Percentiles rank a stretch among this genome's conserved stretches.
Evolutionary conservation across 2,797 vertebrate genomes (phyloP).

Genomic region (Ptychadena robeensis): DNA sequence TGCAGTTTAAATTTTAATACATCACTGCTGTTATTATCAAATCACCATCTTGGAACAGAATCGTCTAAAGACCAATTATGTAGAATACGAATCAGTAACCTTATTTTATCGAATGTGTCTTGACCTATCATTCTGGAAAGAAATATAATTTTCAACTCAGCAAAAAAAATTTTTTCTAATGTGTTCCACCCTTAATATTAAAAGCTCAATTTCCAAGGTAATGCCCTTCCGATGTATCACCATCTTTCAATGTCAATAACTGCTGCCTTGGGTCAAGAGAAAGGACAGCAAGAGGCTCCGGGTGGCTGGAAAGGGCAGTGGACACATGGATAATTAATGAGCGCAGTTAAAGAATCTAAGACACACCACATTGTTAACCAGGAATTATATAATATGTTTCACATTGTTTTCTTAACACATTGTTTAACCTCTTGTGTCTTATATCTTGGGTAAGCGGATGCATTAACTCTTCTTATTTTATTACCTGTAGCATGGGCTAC

Average conservation of each 20-base stretch:
- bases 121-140: neutral
- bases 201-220: constrained; percentile 39
- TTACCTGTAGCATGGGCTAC: too few relatives aligned
- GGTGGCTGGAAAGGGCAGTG: constrained; percentile 25
- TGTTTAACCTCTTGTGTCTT: too few relatives aligned
- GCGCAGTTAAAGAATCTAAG: constrained; percentile 26
- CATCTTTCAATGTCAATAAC: constrained; percentile 35
- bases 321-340: constrained; percentile 36
- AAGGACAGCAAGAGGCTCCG: constrained; percentile 35
- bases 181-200: neutral
- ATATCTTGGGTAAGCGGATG: constrained; percentile 11
- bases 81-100: neutral
- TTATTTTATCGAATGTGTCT: neutral
- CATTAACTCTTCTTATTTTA: constrained; percentile 16
- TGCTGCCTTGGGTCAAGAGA: constrained; percentile 32
- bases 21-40: neutral
- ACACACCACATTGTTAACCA: constrained; percentile 29
- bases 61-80: neutral
- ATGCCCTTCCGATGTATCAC: constrained; percentile 37
- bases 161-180: constrained; percentile 24
- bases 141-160: neutral
- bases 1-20: neutral
- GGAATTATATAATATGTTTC: constrained; percentile 24
- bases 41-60: neutral
- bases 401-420: constrained; percentile 41